Conservation (phyloP, 1,140 invertebrate genomes). For the Aphis gossypii region DNA sequence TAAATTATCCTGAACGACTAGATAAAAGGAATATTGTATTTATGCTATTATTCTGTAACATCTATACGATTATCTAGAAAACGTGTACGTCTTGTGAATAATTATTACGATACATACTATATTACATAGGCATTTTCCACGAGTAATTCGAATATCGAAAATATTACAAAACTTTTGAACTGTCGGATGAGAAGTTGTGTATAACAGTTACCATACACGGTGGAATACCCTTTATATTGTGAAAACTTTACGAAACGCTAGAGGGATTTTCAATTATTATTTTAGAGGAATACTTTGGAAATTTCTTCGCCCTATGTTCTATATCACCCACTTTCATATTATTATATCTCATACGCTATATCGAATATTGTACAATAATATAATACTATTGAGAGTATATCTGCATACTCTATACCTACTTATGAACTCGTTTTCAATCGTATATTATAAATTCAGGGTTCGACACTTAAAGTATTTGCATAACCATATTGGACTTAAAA, state of each 20-base stretch:
- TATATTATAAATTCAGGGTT: background rate
- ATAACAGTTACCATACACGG: background rate
- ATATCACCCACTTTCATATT: background rate
- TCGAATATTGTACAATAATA: background rate
- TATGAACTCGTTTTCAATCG: background rate
- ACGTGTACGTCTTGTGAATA: background rate
- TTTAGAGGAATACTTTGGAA: slow-evolving; percentile 34
- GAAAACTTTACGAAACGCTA: slow-evolving; percentile 48
- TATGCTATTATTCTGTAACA: background rate
- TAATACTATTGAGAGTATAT: slow-evolving; percentile 1
- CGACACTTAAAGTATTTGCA: background rate
- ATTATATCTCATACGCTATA: background rate
- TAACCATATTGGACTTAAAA: background rate
- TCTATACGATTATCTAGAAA: background rate
- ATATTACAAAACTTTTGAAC: slow-evolving; percentile 26
- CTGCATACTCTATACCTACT: background rate
- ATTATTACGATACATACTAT: background rate
- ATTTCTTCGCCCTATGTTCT: slow-evolving; percentile 25
- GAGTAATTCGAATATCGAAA: slow-evolving; percentile 39
- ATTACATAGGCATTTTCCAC: background rate
- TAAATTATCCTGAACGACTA: background rate
- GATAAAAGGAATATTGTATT: background rate
- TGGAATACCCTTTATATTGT: slow-evolving; percentile 23
- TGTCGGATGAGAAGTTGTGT: background rate
- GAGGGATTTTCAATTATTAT: slow-evolving; percentile 53